phyloP scores from a whole-genome alignment of 2,113 vertebrate species.

The Bombycilla garrulus region DNA sequence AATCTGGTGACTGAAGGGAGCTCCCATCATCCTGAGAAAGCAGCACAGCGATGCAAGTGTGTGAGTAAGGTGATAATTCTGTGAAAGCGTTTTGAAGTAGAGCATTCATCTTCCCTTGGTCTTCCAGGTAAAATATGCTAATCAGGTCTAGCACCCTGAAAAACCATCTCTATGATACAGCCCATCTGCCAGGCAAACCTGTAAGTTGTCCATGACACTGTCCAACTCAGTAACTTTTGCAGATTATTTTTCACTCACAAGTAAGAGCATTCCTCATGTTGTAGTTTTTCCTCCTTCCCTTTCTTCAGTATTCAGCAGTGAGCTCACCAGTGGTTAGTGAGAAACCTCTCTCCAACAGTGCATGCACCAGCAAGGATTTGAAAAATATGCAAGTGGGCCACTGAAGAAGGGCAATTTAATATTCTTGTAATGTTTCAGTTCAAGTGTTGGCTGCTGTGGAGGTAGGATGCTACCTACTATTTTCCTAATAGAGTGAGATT shows the following conservation, averaged over 20 bases:
- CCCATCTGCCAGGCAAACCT: background rate
- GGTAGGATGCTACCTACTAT: background rate
- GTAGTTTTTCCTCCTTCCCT: background rate
- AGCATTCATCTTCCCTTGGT: background rate
- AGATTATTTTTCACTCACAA: background rate
- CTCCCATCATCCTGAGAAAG: background rate
- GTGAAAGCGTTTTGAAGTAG: background rate
- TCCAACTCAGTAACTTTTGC: background rate
- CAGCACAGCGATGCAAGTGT: background rate
- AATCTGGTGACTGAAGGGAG: background rate
- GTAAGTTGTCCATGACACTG: background rate
- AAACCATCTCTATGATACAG: background rate
- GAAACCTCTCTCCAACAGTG: background rate
- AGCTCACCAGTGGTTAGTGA: accelerated
- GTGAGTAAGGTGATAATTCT: background rate
- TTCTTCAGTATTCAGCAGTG: background rate
- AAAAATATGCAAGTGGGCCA: background rate
- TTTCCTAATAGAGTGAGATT: background rate
- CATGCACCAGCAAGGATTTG: background rate
- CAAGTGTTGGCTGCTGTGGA: background rate
- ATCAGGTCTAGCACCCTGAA: background rate
- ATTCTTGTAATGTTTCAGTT: background rate
- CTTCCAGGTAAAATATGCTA: background rate
- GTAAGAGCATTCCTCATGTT: background rate
- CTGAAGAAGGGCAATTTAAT: background rate